A percentile compares a stretch with the other conserved stretches of the same genome.
Conservation (phyloP, 2,797 vertebrate species). For the Trichosurus vulpecula region DNA sequence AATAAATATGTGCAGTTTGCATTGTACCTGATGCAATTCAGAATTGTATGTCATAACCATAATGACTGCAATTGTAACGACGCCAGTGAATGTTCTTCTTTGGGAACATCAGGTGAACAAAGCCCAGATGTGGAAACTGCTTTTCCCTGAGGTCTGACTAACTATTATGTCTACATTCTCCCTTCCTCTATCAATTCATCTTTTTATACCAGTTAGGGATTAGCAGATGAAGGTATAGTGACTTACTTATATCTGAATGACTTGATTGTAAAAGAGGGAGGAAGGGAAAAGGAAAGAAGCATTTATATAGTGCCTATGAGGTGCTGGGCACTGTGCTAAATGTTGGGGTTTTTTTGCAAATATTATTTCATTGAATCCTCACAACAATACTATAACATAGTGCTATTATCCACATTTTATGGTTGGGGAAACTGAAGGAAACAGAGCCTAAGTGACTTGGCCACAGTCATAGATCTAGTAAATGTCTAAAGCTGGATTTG, state of each 20-base stretch:
- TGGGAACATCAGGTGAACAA: slow-evolving; percentile 1
- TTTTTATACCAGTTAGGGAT: neutral
- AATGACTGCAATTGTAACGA: slow-evolving; percentile 3
- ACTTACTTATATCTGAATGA: slow-evolving; percentile 25
- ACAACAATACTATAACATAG: neutral
- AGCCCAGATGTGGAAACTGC: neutral
- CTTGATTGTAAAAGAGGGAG: neutral
- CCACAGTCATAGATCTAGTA: neutral
- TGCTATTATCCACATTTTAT: neutral
- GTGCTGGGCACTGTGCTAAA: neutral
- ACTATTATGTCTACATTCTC: neutral
- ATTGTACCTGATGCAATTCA: neutral
- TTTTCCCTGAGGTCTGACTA: neutral
- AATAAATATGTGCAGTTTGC: slow-evolving; percentile 10
- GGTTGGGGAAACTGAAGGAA: neutral
- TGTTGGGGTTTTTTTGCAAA: neutral
- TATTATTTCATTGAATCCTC: neutral
- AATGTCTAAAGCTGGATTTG: neutral
- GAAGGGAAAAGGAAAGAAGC: neutral
- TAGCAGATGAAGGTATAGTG: neutral
- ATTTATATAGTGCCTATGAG: neutral
- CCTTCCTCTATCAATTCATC: slow-evolving; percentile 7
- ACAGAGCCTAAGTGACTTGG: neutral
- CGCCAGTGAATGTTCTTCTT: neutral
- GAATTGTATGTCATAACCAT: neutral